These are phyloP conservation scores for Merops nubicus DNA, from an alignment of 2,113 vertebrate species.

Conservation along the genomic window DNA sequence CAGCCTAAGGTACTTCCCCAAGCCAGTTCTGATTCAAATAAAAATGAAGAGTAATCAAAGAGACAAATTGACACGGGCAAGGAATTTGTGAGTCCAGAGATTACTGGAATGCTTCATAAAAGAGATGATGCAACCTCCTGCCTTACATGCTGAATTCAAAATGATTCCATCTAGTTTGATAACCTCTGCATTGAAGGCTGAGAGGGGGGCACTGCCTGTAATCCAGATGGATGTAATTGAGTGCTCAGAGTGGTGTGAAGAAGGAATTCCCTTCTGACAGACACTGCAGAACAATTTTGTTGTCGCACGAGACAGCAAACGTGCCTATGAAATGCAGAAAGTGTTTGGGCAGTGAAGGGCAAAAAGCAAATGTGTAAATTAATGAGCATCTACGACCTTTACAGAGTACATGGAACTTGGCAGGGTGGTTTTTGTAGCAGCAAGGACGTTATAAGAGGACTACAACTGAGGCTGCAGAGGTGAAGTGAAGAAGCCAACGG, in stretches of 20 bases:
- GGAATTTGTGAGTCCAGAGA: background rate
- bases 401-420: background rate
- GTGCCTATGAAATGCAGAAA: background rate
- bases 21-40: constrained; percentile 4
- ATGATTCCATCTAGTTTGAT: background rate
- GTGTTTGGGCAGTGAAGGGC: background rate
- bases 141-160: background rate
- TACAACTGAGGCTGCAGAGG: background rate
- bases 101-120: background rate
- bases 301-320: background rate
- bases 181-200: background rate
- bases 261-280: background rate
- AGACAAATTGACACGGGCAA: background rate
- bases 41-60: background rate
- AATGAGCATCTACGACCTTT: background rate
- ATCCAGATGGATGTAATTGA: background rate
- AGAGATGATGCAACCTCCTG: background rate
- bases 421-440: background rate
- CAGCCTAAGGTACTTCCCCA: background rate
- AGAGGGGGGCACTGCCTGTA: background rate
- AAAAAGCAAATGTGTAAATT: background rate
- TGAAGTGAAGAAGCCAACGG: background rate
- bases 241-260: rapidly evolving
- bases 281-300: background rate
- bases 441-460: background rate